phyloP scores from a whole-genome alignment of 2,113 vertebrate genomes.

The Psilopogon haemacephalus region DNA sequence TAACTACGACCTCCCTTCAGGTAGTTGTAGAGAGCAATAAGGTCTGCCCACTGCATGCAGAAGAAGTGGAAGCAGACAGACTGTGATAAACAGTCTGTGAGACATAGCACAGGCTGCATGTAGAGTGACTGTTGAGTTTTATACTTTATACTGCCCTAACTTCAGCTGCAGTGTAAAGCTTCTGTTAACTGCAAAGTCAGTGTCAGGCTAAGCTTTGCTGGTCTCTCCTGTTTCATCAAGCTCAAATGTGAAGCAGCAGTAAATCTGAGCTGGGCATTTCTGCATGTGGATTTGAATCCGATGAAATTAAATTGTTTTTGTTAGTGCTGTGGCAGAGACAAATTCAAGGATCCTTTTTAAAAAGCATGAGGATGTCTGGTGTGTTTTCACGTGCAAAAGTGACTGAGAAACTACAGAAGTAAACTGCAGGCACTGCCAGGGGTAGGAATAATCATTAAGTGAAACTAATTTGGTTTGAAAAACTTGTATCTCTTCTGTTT shows the following conservation, averaged over 20 bases:
- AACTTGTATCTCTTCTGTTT: neutral
- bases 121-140: neutral
- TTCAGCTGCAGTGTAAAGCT: neutral
- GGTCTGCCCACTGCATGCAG: neutral
- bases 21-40: too few relatives aligned
- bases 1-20: too few relatives aligned
- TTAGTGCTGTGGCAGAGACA: neutral
- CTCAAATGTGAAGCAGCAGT: neutral
- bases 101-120: neutral
- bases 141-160: neutral
- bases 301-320: neutral
- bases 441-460: neutral
- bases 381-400: neutral
- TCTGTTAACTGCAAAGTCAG: neutral
- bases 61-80: neutral
- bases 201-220: neutral
- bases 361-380: neutral
- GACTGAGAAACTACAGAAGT: neutral
- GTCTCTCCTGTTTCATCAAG: fast-evolving
- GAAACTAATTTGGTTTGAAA: neutral
- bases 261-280: neutral
- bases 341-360: neutral
- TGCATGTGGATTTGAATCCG: neutral
- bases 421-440: neutral
- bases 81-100: neutral